Percentiles rank a stretch among this genome's conserved stretches.
Evolutionary conservation across 2,888 invertebrate genomes (phyloP).

Genomic region (Aleiodes alternator): DNA sequence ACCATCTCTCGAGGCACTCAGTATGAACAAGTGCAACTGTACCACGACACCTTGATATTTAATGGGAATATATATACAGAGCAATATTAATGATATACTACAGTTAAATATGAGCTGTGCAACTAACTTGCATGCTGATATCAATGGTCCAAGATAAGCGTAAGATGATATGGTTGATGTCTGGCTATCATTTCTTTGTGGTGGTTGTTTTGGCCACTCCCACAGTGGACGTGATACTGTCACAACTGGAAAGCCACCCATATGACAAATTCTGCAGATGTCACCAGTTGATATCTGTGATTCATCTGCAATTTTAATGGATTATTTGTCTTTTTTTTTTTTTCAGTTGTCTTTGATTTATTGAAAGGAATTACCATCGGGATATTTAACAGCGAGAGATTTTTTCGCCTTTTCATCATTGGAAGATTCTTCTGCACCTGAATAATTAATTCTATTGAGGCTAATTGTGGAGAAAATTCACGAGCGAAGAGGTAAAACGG

Average conservation of each 20-base stretch:
- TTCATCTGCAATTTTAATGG: constrained; percentile 31
- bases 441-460: constrained; percentile 1
- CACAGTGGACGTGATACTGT: constrained; percentile 54
- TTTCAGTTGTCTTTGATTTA: background rate
- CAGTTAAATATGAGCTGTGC: background rate
- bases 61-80: constrained; percentile 6
- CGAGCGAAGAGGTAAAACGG: too few relatives aligned
- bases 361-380: background rate
- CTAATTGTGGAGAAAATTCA: too few relatives aligned
- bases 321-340: constrained; percentile 9
- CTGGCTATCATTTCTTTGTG: constrained; percentile 57
- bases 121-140: constrained; percentile 72
- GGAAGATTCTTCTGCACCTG: background rate
- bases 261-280: constrained; percentile 73
- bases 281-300: constrained; percentile 59
- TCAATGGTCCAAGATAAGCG: constrained; percentile 67
- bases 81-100: background rate
- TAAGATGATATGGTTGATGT: constrained; percentile 62
- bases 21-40: constrained; percentile 77
- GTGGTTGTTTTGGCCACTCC: constrained; percentile 57
- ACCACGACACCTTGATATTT: constrained; percentile 76
- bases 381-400: constrained; percentile 1
- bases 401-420: constrained; percentile 15
- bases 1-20: constrained; percentile 78
- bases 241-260: constrained; percentile 66